A percentile compares a stretch with the other conserved stretches of the same genome.
Conservation (phyloP, 2,888 invertebrate genomes). For the Cephus nigrinus region DNA sequence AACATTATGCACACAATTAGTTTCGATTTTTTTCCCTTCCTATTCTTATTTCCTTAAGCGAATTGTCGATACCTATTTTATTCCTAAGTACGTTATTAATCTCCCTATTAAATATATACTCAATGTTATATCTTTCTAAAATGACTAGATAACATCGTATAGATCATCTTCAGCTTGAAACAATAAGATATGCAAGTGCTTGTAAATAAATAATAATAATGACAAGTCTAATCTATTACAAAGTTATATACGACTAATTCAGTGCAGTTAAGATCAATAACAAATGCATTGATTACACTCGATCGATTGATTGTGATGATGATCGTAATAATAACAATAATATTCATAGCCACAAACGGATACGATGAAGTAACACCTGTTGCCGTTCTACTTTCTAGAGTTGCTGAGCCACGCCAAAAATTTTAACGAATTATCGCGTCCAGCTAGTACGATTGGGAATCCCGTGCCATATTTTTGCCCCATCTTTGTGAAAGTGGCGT, state of each 20-base stretch:
- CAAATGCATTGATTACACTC: background rate
- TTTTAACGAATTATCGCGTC: background rate
- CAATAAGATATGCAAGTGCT: slow-evolving; percentile 47
- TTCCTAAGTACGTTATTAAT: slow-evolving; percentile 9
- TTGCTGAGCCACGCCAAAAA: slow-evolving; percentile 1
- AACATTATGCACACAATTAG: slow-evolving; percentile 25
- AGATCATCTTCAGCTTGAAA: slow-evolving; percentile 50
- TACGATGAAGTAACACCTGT: background rate
- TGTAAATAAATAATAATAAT: slow-evolving; percentile 10
- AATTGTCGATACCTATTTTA: slow-evolving; percentile 25
- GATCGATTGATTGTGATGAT: background rate
- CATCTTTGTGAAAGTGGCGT: background rate
- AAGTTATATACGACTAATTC: background rate
- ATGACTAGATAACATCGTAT: slow-evolving; percentile 52
- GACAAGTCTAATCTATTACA: slow-evolving; percentile 1
- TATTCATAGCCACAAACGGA: background rate
- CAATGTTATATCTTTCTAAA: slow-evolving; percentile 29
- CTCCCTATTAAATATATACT: slow-evolving; percentile 18
- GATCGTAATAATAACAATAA: background rate
- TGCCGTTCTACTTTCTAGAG: background rate
- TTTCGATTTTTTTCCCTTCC: background rate
- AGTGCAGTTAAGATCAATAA: background rate
- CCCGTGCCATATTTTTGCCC: background rate
- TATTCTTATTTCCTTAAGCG: background rate
- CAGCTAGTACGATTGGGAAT: background rate